These are phyloP conservation scores for Berghia stephanieae DNA, from an alignment of 1,140 invertebrate species.

Conservation along the genomic window DNA sequence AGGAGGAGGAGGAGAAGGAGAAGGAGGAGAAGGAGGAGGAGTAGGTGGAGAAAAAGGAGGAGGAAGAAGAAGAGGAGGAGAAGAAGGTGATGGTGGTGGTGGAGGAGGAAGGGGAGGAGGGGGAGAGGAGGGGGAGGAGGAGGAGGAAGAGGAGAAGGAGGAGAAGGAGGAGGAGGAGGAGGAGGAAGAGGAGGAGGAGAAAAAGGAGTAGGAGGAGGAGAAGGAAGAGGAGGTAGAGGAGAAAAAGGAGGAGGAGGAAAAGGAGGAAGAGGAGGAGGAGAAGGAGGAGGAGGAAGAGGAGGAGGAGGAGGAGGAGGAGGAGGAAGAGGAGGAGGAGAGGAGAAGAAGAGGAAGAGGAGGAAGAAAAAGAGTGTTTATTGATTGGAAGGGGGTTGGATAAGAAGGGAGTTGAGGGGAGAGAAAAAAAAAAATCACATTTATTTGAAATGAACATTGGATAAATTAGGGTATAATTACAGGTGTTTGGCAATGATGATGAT, in stretches of 20 bases:
- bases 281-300: not conserved
- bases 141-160: not conserved
- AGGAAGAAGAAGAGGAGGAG: not conserved
- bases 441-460: no score
- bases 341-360: not conserved
- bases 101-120: not conserved
- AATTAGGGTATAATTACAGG: no score
- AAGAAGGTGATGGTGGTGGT: not conserved
- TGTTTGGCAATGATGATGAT: not conserved
- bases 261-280: not conserved
- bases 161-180: not conserved
- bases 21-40: no score
- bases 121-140: not conserved
- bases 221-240: no score
- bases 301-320: slow-evolving; percentile 16
- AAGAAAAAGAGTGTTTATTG: slow-evolving; percentile 1
- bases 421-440: no score
- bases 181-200: not conserved
- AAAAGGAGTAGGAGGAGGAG: no score
- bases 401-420: slow-evolving; percentile 23
- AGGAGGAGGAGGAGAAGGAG: not conserved
- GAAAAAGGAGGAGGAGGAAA: no score
- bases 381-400: not conserved
- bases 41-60: not conserved
- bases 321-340: slow-evolving; percentile 22